These are phyloP conservation scores for Loris lydekkerianus DNA, from an alignment of 2,797 vertebrate genomes.

Conservation along the genomic window DNA sequence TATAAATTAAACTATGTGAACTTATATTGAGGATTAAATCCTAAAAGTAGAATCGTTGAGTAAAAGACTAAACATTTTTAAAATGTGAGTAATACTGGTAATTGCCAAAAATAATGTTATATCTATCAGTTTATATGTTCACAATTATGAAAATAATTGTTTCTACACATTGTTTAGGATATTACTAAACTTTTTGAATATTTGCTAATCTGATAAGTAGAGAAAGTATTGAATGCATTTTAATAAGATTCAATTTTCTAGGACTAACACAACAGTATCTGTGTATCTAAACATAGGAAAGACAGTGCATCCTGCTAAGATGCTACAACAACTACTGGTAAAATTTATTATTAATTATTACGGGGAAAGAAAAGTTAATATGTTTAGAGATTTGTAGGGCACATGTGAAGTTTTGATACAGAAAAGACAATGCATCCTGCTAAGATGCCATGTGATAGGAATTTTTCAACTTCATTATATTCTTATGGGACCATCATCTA, in stretches of 20 bases:
- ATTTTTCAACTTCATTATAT: neutral
- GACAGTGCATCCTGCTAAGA: too few relatives aligned
- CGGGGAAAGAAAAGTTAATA: too few relatives aligned
- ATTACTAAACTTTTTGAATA: neutral
- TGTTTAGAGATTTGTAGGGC: too few relatives aligned
- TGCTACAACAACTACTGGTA: too few relatives aligned
- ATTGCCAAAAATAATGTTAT: neutral
- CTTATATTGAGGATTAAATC: neutral
- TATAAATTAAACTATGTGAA: neutral
- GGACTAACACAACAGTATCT: neutral
- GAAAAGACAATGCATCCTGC: neutral
- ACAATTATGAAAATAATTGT: slow-evolving; percentile 5
- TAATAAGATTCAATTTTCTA: slow-evolving; percentile 16
- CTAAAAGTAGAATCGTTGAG: neutral
- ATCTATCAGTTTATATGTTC: neutral
- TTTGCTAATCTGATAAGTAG: neutral
- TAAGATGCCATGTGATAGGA: neutral
- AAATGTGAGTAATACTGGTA: neutral
- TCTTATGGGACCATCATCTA: neutral
- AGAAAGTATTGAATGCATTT: neutral
- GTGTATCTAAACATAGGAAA: neutral
- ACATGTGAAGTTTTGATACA: too few relatives aligned
- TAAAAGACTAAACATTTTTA: neutral
- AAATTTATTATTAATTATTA: too few relatives aligned
- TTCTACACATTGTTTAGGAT: neutral